Conservation (phyloP, 2,888 invertebrate genomes). For the Leptodirus hochenwartii region DNA sequence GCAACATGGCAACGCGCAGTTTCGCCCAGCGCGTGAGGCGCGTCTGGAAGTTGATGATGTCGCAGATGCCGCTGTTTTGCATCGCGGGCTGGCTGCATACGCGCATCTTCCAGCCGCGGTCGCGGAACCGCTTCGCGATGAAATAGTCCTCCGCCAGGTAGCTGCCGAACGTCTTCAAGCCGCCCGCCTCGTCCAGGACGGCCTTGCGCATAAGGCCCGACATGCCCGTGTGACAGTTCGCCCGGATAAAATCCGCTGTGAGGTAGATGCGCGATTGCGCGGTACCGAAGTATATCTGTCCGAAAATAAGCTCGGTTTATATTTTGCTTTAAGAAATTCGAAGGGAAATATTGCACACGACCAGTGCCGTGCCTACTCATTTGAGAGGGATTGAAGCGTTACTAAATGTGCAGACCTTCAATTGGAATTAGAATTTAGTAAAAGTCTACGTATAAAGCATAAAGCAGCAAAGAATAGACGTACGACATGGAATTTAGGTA, state of each 20-base stretch:
- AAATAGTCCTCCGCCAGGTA: conserved; percentile 98
- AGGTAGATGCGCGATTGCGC: conserved; percentile 92
- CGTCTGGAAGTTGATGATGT: conserved; percentile 70
- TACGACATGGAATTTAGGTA: no score
- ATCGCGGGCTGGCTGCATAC: conserved; percentile 88
- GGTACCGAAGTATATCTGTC: conserved; percentile 84
- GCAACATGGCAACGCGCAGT: conserved; percentile 88
- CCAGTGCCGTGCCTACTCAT: no score
- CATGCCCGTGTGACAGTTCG: conserved; percentile 99
- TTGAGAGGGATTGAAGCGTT: no score
- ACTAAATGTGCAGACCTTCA: no score
- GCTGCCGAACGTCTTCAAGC: conserved; percentile 75
- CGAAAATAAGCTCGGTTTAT: conserved; percentile 9
- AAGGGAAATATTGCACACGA: no score
- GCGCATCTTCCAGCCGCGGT: conserved; percentile 77
- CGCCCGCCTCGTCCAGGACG: conserved; percentile 82
- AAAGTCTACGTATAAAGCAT: no score
- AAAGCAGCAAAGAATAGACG: no score
- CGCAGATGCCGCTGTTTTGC: conserved; percentile 85
- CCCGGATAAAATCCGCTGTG: conserved; percentile 73
- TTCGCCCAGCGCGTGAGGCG: conserved; percentile 81
- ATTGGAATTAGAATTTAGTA: no score
- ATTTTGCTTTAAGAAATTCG: no score
- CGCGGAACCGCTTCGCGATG: conserved; percentile 75
- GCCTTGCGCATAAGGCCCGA: conserved; percentile 82